These are phyloP conservation scores for Arrhopalites spinosus DNA, from an alignment of 2,888 invertebrate genomes.

Conservation along the genomic window DNA sequence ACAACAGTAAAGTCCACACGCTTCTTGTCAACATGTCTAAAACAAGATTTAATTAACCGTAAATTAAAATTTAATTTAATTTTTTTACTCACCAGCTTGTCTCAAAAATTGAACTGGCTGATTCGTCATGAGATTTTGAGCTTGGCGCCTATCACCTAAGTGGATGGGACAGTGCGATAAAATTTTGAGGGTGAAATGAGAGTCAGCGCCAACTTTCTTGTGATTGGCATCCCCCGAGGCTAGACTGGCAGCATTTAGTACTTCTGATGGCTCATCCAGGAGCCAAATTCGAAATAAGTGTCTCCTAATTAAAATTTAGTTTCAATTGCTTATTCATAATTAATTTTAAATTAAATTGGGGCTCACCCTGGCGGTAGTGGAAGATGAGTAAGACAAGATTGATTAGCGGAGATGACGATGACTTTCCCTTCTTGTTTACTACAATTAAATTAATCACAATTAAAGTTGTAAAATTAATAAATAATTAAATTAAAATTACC, in stretches of 20 bases:
- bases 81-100: neutral
- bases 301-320: neutral
- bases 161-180: slow-evolving; percentile 12
- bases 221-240: neutral
- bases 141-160: neutral
- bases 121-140: slow-evolving; percentile 20
- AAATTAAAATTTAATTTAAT: neutral
- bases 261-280: neutral
- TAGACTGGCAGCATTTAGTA: neutral
- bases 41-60: neutral
- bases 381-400: neutral
- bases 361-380: slow-evolving; percentile 13
- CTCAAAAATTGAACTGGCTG: neutral
- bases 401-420: neutral
- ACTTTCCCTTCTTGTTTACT: slow-evolving; percentile 11
- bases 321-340: neutral
- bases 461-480: too few relatives aligned
- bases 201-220: neutral
- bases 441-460: too few relatives aligned
- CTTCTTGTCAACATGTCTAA: slow-evolving; percentile 7
- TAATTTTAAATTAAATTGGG: slow-evolving; percentile 2
- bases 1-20: slow-evolving; percentile 13
- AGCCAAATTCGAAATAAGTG: slow-evolving; percentile 23
- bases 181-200: slow-evolving; percentile 1
- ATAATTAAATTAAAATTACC: too few relatives aligned